Conservation (phyloP, 2,113 vertebrate genomes). For the Pterocles gutturalis region DNA sequence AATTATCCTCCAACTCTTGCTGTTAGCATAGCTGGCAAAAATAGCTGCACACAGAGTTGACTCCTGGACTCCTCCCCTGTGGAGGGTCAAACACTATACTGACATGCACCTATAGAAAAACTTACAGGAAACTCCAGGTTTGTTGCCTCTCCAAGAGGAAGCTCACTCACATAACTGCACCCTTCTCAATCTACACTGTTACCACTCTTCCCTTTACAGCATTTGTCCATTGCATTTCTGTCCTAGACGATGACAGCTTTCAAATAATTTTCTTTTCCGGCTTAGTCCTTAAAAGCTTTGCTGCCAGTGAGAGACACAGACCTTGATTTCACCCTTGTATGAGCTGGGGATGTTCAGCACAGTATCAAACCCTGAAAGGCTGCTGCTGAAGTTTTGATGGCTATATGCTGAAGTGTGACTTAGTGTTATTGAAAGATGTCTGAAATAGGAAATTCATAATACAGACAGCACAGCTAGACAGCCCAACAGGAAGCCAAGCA, state of each 20-base stretch:
- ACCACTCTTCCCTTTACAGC: background rate
- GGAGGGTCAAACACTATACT: background rate
- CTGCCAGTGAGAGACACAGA: background rate
- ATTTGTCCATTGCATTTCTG: background rate
- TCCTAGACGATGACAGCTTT: background rate
- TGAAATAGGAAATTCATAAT: background rate
- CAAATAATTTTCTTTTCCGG: background rate
- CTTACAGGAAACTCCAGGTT: background rate
- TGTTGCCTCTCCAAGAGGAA: background rate
- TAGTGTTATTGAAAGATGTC: background rate
- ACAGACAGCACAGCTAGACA: background rate
- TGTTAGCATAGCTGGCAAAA: background rate
- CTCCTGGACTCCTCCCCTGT: background rate
- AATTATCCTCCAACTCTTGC: background rate
- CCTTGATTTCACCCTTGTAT: fast-evolving
- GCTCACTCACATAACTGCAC: background rate
- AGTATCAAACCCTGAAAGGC: background rate
- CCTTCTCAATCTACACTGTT: background rate
- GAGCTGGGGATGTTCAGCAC: background rate
- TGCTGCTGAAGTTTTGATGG: background rate
- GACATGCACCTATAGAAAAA: fast-evolving
- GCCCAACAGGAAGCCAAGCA: background rate
- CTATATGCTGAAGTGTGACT: background rate
- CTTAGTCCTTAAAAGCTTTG: background rate
- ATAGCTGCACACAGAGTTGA: fast-evolving